Conservation (phyloP, 1,140 invertebrate species). For the Platyscapa corneri region DNA sequence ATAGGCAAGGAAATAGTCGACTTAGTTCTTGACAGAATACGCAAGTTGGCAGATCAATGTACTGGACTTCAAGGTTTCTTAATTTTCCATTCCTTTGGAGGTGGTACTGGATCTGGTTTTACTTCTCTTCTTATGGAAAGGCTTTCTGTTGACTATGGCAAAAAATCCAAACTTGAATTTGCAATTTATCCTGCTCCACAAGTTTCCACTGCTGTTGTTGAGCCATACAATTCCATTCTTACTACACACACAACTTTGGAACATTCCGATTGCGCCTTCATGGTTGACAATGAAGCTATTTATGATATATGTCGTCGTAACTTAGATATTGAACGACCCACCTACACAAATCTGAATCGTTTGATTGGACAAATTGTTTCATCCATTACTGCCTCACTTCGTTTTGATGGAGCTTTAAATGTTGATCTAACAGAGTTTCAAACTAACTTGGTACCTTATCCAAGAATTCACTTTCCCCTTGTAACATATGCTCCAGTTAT, state of each 20-base stretch:
- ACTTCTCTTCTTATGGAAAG: constrained; percentile 82
- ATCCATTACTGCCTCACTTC: constrained; percentile 78
- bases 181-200: constrained; percentile 83
- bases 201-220: constrained; percentile 83
- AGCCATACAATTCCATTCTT: constrained; percentile 79
- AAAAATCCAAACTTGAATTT: constrained; percentile 82
- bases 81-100: constrained; percentile 86
- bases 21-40: constrained; percentile 77
- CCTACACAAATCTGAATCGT: constrained; percentile 80
- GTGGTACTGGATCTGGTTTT: constrained; percentile 81
- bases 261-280: constrained; percentile 80
- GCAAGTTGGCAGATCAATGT: constrained; percentile 77
- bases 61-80: constrained; percentile 81
- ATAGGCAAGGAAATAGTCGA: constrained; percentile 83
- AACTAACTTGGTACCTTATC: constrained; percentile 79
- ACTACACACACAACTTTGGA: constrained; percentile 82
- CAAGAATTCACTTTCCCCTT: constrained; percentile 79
- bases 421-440: constrained; percentile 77
- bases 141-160: constrained; percentile 80
- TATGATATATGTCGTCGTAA: constrained; percentile 82
- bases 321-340: constrained; percentile 77
- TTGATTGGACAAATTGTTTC: constrained; percentile 79
- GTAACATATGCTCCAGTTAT: constrained; percentile 79
- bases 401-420: constrained; percentile 62
- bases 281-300: constrained; percentile 83